phyloP scores from a whole-genome alignment of 2,888 invertebrate species.

The Actias luna region DNA sequence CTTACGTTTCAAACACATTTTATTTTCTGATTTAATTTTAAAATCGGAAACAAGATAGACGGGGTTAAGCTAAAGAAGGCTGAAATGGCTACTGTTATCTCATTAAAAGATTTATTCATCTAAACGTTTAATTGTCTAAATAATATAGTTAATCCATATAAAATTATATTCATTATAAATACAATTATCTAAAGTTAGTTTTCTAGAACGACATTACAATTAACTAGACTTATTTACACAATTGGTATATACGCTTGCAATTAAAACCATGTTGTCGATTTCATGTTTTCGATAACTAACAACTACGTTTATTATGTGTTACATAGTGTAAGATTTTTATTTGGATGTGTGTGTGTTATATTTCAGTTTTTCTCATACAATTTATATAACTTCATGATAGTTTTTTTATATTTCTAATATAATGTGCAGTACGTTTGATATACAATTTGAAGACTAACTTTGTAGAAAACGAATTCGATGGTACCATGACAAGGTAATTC shows the following conservation, averaged over 20 bases:
- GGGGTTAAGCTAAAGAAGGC: too few relatives aligned
- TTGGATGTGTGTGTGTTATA: not conserved
- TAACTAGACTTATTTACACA: not conserved
- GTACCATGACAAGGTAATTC: not conserved
- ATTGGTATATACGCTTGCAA: not conserved
- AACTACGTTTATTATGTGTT: not conserved
- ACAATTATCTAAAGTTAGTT: not conserved
- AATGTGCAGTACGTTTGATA: not conserved
- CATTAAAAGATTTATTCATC: too few relatives aligned
- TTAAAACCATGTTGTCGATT: not conserved
- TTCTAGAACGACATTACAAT: not conserved
- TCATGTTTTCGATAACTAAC: not conserved
- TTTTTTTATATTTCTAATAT: not conserved
- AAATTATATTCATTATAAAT: not conserved
- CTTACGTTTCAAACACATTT: too few relatives aligned
- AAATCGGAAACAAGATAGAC: too few relatives aligned
- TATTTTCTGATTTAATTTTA: too few relatives aligned
- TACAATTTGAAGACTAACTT: not conserved
- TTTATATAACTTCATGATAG: not conserved
- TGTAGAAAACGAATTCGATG: not conserved
- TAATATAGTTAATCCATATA: not conserved
- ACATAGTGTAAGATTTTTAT: not conserved
- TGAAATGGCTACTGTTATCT: too few relatives aligned
- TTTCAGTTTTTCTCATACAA: not conserved
- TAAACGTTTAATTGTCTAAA: too few relatives aligned